Evolutionary conservation across 2,797 vertebrate genomes (phyloP).

Genomic region (Chloroceryle inda): DNA sequence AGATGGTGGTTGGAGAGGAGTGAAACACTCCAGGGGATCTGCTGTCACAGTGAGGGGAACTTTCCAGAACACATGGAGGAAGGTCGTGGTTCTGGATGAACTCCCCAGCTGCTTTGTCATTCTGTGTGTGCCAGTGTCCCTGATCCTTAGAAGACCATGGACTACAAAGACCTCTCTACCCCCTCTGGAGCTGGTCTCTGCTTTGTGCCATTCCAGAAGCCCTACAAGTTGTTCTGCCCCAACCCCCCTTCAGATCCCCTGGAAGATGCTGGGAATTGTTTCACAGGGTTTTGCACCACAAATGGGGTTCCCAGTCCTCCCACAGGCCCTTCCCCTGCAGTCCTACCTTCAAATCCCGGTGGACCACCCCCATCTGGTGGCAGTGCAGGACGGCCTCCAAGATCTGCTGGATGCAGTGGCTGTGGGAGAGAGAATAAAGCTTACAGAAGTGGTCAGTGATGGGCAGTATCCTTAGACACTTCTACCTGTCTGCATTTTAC

Average conservation of each 20-base stretch:
- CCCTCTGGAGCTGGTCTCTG: not conserved
- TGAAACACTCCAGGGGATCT: rapidly evolving
- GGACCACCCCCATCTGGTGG: constrained; percentile 98
- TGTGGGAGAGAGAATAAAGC: constrained; percentile 55
- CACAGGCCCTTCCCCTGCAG: not conserved
- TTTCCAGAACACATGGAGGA: not conserved
- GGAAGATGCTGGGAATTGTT: not conserved
- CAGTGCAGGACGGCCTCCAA: constrained; percentile 96
- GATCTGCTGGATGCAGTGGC: constrained; percentile 98
- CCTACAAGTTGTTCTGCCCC: not conserved
- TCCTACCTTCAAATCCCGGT: constrained; percentile 94
- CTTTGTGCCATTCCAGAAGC: not conserved
- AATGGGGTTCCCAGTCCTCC: not conserved
- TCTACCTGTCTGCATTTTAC: not conserved
- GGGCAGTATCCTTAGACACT: not conserved
- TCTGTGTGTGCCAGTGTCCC: rapidly evolving
- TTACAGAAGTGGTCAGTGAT: not conserved
- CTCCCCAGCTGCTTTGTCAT: not conserved
- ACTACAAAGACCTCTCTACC: not conserved
- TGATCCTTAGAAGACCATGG: not conserved
- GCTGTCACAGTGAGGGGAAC: rapidly evolving
- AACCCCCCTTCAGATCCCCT: not conserved
- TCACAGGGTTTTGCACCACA: not conserved
- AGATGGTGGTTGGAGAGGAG: not conserved
- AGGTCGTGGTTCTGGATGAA: not conserved